phyloP scores from a whole-genome alignment of 2,113 vertebrate species.

The Nothobranchius furzeri region DNA sequence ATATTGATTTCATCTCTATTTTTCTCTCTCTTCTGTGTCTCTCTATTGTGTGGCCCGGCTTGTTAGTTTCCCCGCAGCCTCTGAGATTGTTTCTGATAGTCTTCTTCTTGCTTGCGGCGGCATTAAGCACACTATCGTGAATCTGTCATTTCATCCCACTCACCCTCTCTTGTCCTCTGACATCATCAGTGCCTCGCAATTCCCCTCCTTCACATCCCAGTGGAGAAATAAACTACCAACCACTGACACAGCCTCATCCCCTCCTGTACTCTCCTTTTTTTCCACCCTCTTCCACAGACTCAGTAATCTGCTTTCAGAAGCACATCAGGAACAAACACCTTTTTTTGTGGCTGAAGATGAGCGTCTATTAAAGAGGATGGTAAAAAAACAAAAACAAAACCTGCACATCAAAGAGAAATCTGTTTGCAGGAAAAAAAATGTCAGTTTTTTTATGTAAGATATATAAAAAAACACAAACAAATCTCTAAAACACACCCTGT shows the following conservation, averaged over 20 bases:
- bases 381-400: neutral
- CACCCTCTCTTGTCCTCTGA: constrained; percentile 37
- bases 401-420: constrained; percentile 26
- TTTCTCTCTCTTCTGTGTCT: constrained; percentile 43
- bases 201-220: constrained; percentile 28
- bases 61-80: constrained; percentile 34
- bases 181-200: constrained; percentile 44
- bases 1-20: constrained; percentile 65
- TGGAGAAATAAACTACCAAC: constrained; percentile 49
- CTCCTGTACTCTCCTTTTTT: constrained; percentile 23
- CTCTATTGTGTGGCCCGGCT: constrained; percentile 43
- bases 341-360: constrained; percentile 32
- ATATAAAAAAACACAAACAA: constrained; percentile 4
- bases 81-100: constrained; percentile 48
- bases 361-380: constrained; percentile 31
- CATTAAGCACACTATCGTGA: constrained; percentile 65
- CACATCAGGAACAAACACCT: constrained; percentile 20
- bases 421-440: constrained; percentile 4
- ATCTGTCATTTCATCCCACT: constrained; percentile 64
- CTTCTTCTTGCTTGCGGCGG: constrained; percentile 60
- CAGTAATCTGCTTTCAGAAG: constrained; percentile 27
- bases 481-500: constrained; percentile 16
- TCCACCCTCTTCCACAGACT: constrained; percentile 33
- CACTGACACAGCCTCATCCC: constrained; percentile 46
- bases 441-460: neutral